Conservation (phyloP, 1,140 invertebrate species). For the Lasioglossum albipes region DNA sequence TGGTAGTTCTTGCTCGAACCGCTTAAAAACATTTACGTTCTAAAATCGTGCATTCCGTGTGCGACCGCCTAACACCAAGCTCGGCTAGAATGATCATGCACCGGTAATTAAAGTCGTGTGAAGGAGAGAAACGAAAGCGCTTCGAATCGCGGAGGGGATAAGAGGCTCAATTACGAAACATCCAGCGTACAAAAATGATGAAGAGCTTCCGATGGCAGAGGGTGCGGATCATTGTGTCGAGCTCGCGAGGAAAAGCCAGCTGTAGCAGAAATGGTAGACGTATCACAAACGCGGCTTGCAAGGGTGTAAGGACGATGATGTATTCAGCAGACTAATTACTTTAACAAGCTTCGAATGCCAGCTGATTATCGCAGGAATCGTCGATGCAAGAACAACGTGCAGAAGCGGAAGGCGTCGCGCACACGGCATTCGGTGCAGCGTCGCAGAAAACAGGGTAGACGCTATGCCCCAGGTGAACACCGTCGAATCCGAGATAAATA, state of each 20-base stretch:
- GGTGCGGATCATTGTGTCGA: neutral
- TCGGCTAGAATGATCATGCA: too few relatives aligned
- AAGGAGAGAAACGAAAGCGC: neutral
- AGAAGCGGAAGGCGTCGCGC: conserved; percentile 7
- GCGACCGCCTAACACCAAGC: too few relatives aligned
- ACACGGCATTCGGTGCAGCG: neutral
- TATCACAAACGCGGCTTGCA: neutral
- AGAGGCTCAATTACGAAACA: neutral
- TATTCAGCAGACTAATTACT: conserved; percentile 50
- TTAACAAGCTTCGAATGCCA: conserved; percentile 55
- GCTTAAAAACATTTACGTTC: too few relatives aligned
- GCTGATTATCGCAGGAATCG: conserved; percentile 18
- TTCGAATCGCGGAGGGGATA: neutral
- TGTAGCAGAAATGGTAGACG: conserved; percentile 34
- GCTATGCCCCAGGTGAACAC: neutral
- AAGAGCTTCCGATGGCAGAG: neutral
- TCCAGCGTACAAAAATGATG: neutral
- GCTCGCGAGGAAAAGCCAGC: neutral
- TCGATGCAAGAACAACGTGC: conserved; percentile 8
- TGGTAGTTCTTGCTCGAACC: too few relatives aligned
- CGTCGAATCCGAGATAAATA: neutral
- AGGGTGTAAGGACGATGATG: neutral
- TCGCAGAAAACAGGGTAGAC: neutral
- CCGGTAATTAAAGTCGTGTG: too few relatives aligned
- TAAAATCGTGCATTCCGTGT: too few relatives aligned